Conservation (phyloP, 2,888 invertebrate species). For the Furcula furcula region DNA sequence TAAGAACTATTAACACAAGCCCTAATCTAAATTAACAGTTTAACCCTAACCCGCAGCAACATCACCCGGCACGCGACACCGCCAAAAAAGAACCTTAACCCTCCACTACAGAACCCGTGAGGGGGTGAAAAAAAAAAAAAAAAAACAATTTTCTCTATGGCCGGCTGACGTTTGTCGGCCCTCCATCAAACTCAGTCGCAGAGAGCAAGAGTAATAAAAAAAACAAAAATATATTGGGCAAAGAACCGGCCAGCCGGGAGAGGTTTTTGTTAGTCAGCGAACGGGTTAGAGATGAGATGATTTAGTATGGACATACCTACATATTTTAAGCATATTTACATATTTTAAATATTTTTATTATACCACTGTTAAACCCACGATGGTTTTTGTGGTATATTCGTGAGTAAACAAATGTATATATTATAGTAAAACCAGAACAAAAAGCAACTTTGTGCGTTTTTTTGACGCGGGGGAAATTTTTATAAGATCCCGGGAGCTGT, state of each 20-base stretch:
- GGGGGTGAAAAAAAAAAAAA: constrained; percentile 27
- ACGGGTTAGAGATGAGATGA: constrained; percentile 7
- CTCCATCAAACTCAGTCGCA: constrained; percentile 60
- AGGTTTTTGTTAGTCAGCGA: constrained; percentile 60
- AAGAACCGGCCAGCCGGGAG: constrained; percentile 7
- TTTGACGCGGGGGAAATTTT: too few species aligned
- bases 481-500: too few species aligned
- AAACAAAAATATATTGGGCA: constrained; percentile 18
- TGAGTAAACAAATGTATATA: too few species aligned
- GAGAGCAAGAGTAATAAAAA: constrained; percentile 19
- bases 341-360: too few species aligned
- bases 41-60: neutral
- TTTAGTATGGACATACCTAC: constrained; percentile 25
- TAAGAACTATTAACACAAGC: too few species aligned
- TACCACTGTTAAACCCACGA: too few species aligned
- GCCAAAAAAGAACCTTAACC: constrained; percentile 24
- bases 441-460: too few species aligned
- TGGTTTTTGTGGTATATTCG: too few species aligned
- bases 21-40: constrained; percentile 1
- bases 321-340: too few species aligned
- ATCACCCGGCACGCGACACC: constrained; percentile 30
- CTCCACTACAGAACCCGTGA: constrained; percentile 10
- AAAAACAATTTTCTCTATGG: constrained; percentile 9
- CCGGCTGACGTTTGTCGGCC: constrained; percentile 32
- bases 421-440: too few species aligned